These are phyloP conservation scores for Cassiopea andromeda DNA, from an alignment of 30 jellyfish, hydroid and myxozoan species.

Conservation along the genomic window DNA sequence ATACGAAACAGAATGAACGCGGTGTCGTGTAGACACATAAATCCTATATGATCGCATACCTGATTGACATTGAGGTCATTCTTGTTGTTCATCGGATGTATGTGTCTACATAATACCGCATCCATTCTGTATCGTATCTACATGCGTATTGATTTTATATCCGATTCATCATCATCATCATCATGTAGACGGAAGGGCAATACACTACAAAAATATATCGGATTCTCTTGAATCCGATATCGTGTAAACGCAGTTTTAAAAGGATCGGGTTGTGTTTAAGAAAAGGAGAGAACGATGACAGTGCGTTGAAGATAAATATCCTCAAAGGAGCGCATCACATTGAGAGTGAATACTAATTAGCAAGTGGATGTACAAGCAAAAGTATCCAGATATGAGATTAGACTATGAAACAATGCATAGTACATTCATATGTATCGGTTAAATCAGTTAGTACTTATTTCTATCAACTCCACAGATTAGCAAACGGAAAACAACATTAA, in stretches of 20 bases:
- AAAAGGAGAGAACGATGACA: background rate
- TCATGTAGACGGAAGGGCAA: background rate
- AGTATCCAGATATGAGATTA: background rate
- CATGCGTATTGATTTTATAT: too few species aligned
- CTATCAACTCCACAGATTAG: background rate
- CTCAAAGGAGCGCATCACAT: conserved; percentile 1
- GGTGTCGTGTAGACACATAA: too few species aligned
- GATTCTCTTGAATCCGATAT: background rate
- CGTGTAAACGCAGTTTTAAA: background rate
- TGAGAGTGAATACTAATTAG: background rate
- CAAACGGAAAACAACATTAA: background rate
- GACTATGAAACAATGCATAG: background rate
- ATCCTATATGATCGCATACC: too few species aligned
- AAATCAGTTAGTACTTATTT: background rate
- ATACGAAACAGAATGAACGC: too few species aligned
- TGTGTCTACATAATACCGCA: too few species aligned
- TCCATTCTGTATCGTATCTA: too few species aligned
- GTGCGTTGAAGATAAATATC: background rate
- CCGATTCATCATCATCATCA: too few species aligned
- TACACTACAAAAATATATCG: background rate
- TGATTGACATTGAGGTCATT: too few species aligned
- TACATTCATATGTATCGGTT: background rate
- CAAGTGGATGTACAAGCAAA: background rate
- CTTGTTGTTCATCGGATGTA: too few species aligned
- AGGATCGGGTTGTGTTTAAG: background rate